These are phyloP conservation scores for Escarpia spicata DNA, from an alignment of 2,888 invertebrate genomes.

Conservation along the genomic window DNA sequence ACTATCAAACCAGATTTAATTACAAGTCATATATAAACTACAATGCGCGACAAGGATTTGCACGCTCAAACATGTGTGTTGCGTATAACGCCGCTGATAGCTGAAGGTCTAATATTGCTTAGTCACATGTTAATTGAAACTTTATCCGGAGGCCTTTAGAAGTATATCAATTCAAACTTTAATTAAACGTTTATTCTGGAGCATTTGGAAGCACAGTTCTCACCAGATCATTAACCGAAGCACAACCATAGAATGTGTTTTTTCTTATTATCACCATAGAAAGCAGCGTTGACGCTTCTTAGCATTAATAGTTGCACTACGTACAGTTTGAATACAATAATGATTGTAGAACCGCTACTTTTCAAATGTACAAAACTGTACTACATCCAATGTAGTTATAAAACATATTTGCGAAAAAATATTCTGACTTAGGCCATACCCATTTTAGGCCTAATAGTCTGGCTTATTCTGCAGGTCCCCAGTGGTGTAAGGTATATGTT, in stretches of 20 bases:
- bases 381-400: too few species aligned
- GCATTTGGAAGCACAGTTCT: neutral
- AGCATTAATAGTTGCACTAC: too few species aligned
- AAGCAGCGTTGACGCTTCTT: too few species aligned
- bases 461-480: too few species aligned
- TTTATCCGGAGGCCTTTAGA: neutral
- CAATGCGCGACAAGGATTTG: neutral
- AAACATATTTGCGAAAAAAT: too few species aligned
- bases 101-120: neutral
- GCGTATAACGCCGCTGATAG: neutral
- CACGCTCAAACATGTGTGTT: neutral
- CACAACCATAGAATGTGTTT: neutral
- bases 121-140: neutral
- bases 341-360: too few species aligned
- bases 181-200: neutral
- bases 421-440: too few species aligned
- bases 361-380: too few species aligned
- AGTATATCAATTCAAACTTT: neutral
- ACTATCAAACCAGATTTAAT: neutral
- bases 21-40: neutral
- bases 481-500: too few species aligned
- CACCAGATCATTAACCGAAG: neutral
- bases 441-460: too few species aligned
- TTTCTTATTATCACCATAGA: neutral
- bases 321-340: too few species aligned